These are phyloP conservation scores for Ceratosolen solmsi DNA, from an alignment of 1,140 invertebrate species.

Conservation along the genomic window DNA sequence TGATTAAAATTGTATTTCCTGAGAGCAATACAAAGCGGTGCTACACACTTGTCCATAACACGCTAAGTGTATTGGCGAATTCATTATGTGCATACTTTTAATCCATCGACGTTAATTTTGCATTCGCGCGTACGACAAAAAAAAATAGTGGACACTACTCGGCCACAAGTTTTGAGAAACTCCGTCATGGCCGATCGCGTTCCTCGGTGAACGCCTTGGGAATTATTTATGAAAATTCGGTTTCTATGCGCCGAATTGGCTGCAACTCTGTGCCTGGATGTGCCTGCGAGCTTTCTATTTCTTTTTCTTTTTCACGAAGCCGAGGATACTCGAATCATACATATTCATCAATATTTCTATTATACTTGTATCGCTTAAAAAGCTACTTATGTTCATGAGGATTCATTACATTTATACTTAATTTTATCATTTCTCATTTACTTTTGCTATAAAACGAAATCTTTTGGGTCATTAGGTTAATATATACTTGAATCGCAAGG, in stretches of 20 bases:
- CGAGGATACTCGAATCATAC: neutral
- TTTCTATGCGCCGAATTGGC: slow-evolving; percentile 28
- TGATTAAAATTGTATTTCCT: slow-evolving; percentile 12
- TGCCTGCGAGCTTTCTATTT: slow-evolving; percentile 40
- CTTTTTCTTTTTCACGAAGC: slow-evolving; percentile 1
- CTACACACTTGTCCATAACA: neutral
- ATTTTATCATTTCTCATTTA: too few relatives aligned
- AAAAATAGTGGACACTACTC: neutral
- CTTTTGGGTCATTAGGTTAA: too few relatives aligned
- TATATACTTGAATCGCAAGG: too few relatives aligned
- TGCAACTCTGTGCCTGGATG: neutral
- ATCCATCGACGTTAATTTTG: neutral
- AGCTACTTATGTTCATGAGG: neutral
- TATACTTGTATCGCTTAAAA: neutral
- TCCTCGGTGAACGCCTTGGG: slow-evolving; percentile 19
- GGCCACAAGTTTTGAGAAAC: slow-evolving; percentile 49
- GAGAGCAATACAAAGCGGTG: neutral
- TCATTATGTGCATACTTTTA: neutral
- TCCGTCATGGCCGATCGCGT: slow-evolving; percentile 48
- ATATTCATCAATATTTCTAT: neutral
- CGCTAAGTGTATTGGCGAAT: neutral
- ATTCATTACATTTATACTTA: too few relatives aligned
- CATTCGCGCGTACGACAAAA: neutral
- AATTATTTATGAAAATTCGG: slow-evolving; percentile 54
- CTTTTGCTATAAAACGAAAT: too few relatives aligned